Percentiles rank a stretch among this genome's conserved stretches.
phyloP scores from a whole-genome alignment of 2,797 vertebrate species.

The Ctenochaetus hawaiiensis region DNA sequence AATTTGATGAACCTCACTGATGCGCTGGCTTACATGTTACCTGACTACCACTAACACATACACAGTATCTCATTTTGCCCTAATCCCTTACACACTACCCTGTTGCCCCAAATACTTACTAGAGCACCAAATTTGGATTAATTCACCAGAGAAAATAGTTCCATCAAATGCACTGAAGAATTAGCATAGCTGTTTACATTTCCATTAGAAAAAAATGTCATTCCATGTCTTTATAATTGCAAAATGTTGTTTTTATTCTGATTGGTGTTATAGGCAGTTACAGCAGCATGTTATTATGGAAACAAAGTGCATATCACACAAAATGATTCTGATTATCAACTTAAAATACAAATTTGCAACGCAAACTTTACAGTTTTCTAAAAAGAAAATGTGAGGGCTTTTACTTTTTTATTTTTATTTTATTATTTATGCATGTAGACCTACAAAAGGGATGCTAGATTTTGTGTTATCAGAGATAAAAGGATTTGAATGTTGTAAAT shows the following conservation, averaged over 20 bases:
- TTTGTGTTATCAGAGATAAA: not conserved
- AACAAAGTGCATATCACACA: constrained; percentile 26
- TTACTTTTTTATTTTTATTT: no score
- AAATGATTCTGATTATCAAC: constrained; percentile 4
- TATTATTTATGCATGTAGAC: no score
- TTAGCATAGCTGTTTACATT: not conserved
- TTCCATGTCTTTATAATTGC: not conserved
- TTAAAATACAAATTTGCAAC: constrained; percentile 3
- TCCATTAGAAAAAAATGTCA: not conserved
- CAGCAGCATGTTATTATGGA: constrained; percentile 18
- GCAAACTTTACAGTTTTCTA: not conserved
- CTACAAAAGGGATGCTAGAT: not conserved
- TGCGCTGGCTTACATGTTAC: not conserved
- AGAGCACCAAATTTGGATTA: not conserved
- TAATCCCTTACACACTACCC: not conserved
- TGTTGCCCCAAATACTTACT: not conserved
- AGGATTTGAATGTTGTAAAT: not conserved
- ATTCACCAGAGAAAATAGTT: not conserved
- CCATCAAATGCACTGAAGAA: not conserved
- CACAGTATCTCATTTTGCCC: not conserved
- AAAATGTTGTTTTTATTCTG: not conserved
- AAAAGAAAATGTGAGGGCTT: not conserved
- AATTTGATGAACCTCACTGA: not conserved
- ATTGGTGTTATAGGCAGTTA: not conserved
- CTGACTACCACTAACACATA: not conserved